phyloP scores from a whole-genome alignment of 1,140 invertebrate species.

The Drosophila arizonae region DNA sequence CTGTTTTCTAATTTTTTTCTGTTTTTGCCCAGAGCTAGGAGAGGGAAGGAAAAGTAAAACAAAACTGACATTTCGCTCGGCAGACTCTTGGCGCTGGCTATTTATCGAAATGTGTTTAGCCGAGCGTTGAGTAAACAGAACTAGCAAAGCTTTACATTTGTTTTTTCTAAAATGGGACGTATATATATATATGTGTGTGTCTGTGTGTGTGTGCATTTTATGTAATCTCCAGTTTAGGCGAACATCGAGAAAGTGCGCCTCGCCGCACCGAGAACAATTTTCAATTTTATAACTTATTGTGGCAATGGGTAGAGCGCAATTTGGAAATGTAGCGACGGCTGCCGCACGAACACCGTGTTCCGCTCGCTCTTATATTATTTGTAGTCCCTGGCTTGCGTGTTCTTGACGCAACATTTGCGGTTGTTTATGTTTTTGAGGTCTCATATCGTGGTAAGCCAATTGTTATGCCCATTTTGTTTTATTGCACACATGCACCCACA shows the following conservation, averaged over 20 bases:
- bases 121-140: constrained; percentile 1
- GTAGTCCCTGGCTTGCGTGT: constrained; percentile 56
- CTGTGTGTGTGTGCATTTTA: neutral
- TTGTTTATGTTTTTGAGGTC: constrained; percentile 77
- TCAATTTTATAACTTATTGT: constrained; percentile 9
- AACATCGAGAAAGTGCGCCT: constrained; percentile 1
- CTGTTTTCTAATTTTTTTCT: neutral
- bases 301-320: constrained; percentile 5
- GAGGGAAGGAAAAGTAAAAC: neutral
- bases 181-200: neutral
- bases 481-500: constrained; percentile 60
- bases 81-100: neutral
- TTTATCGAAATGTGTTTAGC: constrained; percentile 7
- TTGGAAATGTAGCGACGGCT: neutral
- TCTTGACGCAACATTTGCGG: constrained; percentile 76
- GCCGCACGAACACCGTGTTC: no score
- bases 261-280: neutral
- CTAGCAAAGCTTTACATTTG: no score
- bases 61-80: constrained; percentile 1
- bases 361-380: constrained; percentile 2
- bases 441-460: constrained; percentile 74
- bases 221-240: constrained; percentile 4
- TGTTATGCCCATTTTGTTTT: constrained; percentile 76
- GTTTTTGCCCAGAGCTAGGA: neutral
- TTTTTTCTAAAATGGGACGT: no score